phyloP scores from a whole-genome alignment of 2,888 invertebrate genomes.

The Drosophila pseudotakahashii region DNA sequence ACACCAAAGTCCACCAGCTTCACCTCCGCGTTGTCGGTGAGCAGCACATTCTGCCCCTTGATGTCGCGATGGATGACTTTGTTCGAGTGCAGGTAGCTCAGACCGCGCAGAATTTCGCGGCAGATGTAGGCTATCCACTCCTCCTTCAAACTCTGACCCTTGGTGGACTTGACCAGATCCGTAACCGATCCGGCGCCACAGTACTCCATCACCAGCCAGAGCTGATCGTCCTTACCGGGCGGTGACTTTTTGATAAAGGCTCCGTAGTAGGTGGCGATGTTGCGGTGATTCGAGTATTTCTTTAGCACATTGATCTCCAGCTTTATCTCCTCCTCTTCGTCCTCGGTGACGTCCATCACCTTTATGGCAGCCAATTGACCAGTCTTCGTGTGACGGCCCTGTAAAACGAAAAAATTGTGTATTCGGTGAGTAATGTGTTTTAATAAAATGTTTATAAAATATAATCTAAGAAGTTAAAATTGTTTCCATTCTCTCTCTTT shows the following conservation, averaged over 20 bases:
- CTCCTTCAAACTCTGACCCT: conserved; percentile 98
- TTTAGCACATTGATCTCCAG: conserved; percentile 99
- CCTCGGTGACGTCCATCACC: conserved; percentile 99
- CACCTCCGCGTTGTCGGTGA: conserved; percentile 99
- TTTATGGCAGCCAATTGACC: conserved; percentile 99
- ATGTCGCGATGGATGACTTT: conserved; percentile 99
- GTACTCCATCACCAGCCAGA: conserved; percentile 99
- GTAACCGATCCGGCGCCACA: conserved; percentile 99
- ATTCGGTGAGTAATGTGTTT: background rate
- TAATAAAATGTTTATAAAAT: background rate
- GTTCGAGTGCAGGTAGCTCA: conserved; percentile 98
- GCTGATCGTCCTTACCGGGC: conserved; percentile 99
- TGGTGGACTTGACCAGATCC: conserved; percentile 99
- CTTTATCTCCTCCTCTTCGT: conserved; percentile 99
- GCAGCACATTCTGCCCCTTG: conserved; percentile 99
- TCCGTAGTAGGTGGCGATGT: conserved; percentile 99
- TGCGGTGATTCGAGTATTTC: conserved; percentile 99
- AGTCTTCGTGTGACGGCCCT: conserved; percentile 99
- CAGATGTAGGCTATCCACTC: conserved; percentile 99
- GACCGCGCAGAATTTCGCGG: conserved; percentile 96
- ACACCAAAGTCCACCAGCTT: conserved; percentile 99
- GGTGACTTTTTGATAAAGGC: conserved; percentile 99
- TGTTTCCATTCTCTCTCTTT: no score
- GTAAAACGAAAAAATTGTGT: conserved; percentile 55
- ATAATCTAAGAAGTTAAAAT: background rate